These are phyloP conservation scores for Caenorhabditis wallacei DNA, from an alignment of 2,888 invertebrate genomes.

Conservation along the genomic window DNA sequence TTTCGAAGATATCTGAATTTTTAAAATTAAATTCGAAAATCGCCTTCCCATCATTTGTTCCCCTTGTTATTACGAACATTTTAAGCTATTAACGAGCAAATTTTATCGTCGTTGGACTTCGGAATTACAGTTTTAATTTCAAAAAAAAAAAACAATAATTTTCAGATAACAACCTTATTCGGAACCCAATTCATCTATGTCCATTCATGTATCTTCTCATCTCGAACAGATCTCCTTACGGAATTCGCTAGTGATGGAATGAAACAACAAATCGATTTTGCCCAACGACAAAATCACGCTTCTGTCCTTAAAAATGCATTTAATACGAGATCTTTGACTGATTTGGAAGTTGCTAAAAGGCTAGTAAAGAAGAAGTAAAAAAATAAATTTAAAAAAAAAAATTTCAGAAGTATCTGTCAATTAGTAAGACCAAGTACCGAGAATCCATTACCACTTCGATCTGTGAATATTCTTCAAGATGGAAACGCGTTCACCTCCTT, in stretches of 20 bases:
- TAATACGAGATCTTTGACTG: slow-evolving; percentile 43
- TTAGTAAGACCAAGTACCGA: slow-evolving; percentile 32
- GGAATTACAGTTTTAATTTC: no score
- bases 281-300: slow-evolving; percentile 27
- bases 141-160: no score
- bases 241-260: slow-evolving; percentile 51
- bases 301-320: slow-evolving; percentile 51
- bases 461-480: slow-evolving; percentile 57
- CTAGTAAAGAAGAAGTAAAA: no score
- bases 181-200: slow-evolving; percentile 44
- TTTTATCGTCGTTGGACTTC: no score
- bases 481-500: slow-evolving; percentile 45
- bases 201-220: slow-evolving; percentile 60
- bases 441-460: slow-evolving; percentile 50
- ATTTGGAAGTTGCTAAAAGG: slow-evolving; percentile 54
- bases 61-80: no score
- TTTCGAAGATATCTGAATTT: no score
- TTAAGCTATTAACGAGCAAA: no score
- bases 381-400: no score
- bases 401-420: slow-evolving; percentile 49
- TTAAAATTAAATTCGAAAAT: no score
- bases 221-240: slow-evolving; percentile 35
- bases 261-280: slow-evolving; percentile 42
- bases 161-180: slow-evolving; percentile 39
- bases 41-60: no score